These are phyloP conservation scores for Lagocephalus sceleratus DNA, from an alignment of 2,797 vertebrate genomes.

Conservation along the genomic window DNA sequence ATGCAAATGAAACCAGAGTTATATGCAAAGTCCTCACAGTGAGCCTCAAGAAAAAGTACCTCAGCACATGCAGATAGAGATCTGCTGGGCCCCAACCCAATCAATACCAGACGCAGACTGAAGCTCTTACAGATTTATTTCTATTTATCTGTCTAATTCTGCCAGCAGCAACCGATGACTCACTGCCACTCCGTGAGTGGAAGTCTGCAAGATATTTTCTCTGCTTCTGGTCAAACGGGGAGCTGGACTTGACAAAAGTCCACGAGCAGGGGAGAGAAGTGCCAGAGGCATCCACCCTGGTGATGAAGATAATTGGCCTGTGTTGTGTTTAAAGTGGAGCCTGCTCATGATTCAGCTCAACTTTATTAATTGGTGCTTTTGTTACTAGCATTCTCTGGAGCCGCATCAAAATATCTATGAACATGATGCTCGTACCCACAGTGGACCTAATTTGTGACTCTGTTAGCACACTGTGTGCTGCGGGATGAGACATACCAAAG, in stretches of 20 bases:
- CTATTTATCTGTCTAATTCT: conserved; percentile 61
- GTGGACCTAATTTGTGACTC: conserved; percentile 21
- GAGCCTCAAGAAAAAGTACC: conserved; percentile 24
- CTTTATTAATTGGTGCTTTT: conserved; percentile 31
- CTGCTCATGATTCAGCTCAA: conserved; percentile 36
- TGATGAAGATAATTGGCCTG: conserved; percentile 49
- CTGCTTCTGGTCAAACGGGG: conserved; percentile 47
- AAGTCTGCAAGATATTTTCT: conserved; percentile 47
- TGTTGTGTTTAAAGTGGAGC: conserved; percentile 28
- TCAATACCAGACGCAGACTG: conserved; percentile 53
- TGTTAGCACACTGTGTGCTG: not conserved
- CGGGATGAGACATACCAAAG: conserved; percentile 4
- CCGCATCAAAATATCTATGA: conserved; percentile 17
- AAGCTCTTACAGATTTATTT: conserved; percentile 48
- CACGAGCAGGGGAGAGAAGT: conserved; percentile 22
- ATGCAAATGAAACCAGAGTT: conserved; percentile 7
- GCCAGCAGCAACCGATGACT: conserved; percentile 56
- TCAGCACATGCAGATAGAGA: conserved; percentile 39
- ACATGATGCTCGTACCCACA: conserved; percentile 27
- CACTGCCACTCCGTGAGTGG: conserved; percentile 53
- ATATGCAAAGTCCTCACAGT: conserved; percentile 32
- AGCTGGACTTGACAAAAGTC: conserved; percentile 44
- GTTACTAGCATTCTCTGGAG: conserved; percentile 17
- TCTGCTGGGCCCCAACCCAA: conserved; percentile 45
- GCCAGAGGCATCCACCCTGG: conserved; percentile 48